Base-by-base conservation (phyloP, 1,140 invertebrate species). In the Xylocopa sonorina region DNA sequence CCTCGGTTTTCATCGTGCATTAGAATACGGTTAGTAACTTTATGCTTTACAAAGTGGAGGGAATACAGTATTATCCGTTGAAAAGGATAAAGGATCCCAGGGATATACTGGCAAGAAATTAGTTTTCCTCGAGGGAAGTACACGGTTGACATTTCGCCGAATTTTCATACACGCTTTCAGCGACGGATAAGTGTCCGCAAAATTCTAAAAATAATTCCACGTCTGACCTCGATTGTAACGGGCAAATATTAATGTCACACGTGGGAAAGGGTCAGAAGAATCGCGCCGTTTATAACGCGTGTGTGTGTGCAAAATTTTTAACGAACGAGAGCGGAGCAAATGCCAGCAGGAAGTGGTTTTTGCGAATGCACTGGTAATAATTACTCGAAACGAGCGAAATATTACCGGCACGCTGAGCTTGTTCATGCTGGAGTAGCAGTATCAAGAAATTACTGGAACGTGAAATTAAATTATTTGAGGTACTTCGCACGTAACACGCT, bases 381-480 rank as follows among this genome's bases (percentile, higher is more conserved):
- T 71, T 77, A 69, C 29, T 18, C 27, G 3, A 55, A 38, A 57
- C 41, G 5, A 68, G n/a, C 12, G 51, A 38, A 67, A 48, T 68
- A 69, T 68, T 67, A 29, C 48, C 5, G 41, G 10, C 27, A 4
- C 5, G 43, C 7, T n/a, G 62, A 34, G 62, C 12, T 77, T 69
- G 66, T 58, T 48, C 53, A 2, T 32, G 55, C 32, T n/a, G 21
- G 34, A 29, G 38, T 29, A 75, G 53, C 38, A n/a, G 41, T 69
- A 77, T 69, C 53, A 69, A 69, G 74, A 58, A 77, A 69, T 77
- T 69, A 69, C 41, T 50, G 53, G 51, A 58, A 69, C 64, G 64
- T 69, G 66, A 77, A 77, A 77, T 77, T 27, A 69, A 77, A 77
- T 77, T 77, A 77, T 77, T 77, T 69, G 53, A 77, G 66, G 69